Evolutionary conservation across 2,888 invertebrate species (phyloP), one percentile per base, ranked within the genome.

Genomic region (Mesoligia furuncula): DNA sequence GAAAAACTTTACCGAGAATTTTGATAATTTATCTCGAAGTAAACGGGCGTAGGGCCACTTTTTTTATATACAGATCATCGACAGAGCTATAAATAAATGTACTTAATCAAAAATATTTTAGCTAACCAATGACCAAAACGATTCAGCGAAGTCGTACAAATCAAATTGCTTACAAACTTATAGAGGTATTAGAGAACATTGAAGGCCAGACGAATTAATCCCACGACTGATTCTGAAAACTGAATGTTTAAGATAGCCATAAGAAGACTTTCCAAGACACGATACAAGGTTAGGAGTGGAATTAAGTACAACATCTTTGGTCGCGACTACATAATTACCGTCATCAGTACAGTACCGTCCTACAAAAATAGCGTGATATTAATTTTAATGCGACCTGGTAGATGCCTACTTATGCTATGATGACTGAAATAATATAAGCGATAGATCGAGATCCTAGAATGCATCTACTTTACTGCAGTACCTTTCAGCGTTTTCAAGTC

Each of bases 111-210:
- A 15, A 24, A 24, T n/a, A 51, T 68, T 51, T n/a, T 36, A 36
- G 4, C 20, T n/a, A 39, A n/a, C n/a, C 20, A n/a, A n/a, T n/a
- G 6, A 39, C 3, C 17, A n/a, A 54, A n/a, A 36, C 36, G 36
- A 36, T 69, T 54, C 36, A 11, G 15, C 20, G 27, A 39, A 59
- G 27, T 39, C 20, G 8, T 65, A 8, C 39, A n/a, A 39, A 31
- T n/a, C 15, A n/a, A 65, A 65, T 65, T 65, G 15, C 64, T 64
- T 64, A 36, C 62, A 15, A 64, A n/a, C n/a, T 5, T n/a, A 15
- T 15, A 64, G 17, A 27, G 27, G 62, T 62, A 62, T 62, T 65
- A 65, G 39, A 65, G 39, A 65, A 39, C 39, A 39, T n/a, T 65
- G 39, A 65, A 65, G 8, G 1, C 17, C 9, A 7, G 31, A 24